Evolutionary conservation across 2,888 invertebrate genomes (phyloP).

Genomic region (Oscheius sp.): DNA sequence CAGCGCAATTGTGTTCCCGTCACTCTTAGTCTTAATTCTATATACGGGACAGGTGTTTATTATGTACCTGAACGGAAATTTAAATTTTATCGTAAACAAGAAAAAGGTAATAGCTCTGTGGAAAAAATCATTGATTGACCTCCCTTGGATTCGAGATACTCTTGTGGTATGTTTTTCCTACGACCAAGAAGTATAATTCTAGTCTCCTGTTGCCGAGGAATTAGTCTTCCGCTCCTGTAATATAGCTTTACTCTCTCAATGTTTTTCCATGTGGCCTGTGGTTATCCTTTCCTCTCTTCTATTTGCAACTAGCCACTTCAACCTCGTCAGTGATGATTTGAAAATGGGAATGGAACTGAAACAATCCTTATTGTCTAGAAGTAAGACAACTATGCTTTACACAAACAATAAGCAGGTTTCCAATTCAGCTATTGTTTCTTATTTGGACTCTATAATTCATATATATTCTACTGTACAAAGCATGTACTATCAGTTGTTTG

Average conservation of each 20-base stretch:
- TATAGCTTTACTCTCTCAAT: conserved; percentile 49
- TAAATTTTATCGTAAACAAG: conserved; percentile 47
- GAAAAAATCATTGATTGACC: conserved; percentile 21
- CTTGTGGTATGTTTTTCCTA: conserved; percentile 31
- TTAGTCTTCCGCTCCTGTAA: conserved; percentile 66
- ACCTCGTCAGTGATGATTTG: conserved; percentile 63
- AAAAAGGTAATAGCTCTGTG: neutral
- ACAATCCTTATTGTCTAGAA: conserved; percentile 34
- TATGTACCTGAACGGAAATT: conserved; percentile 50
- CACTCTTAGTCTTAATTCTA: conserved; percentile 47
- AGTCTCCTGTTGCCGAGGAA: conserved; percentile 68
- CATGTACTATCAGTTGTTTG: conserved; percentile 61
- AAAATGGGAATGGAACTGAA: conserved; percentile 47
- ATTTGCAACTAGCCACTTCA: conserved; percentile 63
- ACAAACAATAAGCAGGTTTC: conserved; percentile 45
- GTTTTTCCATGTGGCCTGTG: conserved; percentile 11
- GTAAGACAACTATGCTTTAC: neutral
- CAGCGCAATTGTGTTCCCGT: conserved; percentile 37
- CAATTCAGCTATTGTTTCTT: conserved; percentile 68
- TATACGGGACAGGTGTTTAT: conserved; percentile 58
- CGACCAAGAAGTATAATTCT: conserved; percentile 18
- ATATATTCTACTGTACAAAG: conserved; percentile 54
- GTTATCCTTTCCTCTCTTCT: conserved; percentile 50
- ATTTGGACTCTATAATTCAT: conserved; percentile 68
- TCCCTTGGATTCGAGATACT: conserved; percentile 51